Evolutionary conservation across 2,888 invertebrate species (phyloP).

Genomic region (Aspidapion aeneum): DNA sequence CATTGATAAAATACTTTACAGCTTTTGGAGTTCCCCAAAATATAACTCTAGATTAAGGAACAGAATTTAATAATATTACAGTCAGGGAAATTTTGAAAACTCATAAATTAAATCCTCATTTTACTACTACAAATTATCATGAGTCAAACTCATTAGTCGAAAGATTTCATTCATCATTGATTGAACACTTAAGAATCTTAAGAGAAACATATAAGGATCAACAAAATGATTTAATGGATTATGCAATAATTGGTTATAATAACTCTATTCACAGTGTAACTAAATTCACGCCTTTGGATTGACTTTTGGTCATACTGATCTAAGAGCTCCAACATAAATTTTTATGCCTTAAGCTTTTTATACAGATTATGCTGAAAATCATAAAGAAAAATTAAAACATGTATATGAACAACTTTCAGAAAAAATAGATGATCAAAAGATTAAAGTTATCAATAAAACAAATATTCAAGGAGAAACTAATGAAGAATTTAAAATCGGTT

Average conservation of each 20-base stretch:
- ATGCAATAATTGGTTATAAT: no score
- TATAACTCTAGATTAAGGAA: background rate
- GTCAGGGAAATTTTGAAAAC: no score
- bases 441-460: no score
- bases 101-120: background rate
- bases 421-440: conserved; percentile 5
- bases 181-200: conserved; percentile 7
- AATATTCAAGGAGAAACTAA: no score
- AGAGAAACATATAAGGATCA: no score
- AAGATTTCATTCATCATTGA: conserved; percentile 8
- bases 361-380: no score
- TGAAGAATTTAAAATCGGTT: conserved; percentile 5
- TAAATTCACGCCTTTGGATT: background rate
- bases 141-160: no score
- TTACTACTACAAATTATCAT: conserved; percentile 2
- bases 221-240: no score
- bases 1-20: background rate
- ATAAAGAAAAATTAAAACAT: conserved; percentile 13
- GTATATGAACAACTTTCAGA: conserved; percentile 3
- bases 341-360: conserved; percentile 13
- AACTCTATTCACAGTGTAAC: no score
- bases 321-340: conserved; percentile 13
- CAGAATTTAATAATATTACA: background rate
- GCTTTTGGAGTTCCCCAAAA: no score
- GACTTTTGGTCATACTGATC: conserved; percentile 8